Evolutionary conservation across 2,113 vertebrate genomes (phyloP).

Genomic region (Himantopus leucocephalus): DNA sequence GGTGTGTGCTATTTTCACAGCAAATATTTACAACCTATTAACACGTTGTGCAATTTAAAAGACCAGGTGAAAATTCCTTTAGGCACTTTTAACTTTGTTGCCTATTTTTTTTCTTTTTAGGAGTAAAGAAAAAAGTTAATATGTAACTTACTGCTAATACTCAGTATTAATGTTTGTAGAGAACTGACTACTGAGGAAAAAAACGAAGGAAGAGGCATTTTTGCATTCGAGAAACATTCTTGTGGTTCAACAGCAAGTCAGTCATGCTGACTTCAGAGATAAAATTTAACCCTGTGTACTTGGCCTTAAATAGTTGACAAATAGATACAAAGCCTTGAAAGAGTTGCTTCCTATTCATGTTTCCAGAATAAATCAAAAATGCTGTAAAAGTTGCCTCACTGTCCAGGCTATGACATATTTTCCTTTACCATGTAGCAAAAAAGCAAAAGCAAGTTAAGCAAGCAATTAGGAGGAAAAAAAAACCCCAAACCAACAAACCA

Average conservation of each 20-base stretch:
- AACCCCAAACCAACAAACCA: background rate
- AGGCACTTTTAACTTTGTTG: background rate
- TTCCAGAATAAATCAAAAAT: background rate
- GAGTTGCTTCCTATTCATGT: background rate
- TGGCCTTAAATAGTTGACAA: background rate
- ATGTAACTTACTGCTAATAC: background rate
- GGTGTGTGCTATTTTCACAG: background rate
- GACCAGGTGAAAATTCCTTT: background rate
- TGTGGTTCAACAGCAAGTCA: background rate
- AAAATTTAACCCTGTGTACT: background rate
- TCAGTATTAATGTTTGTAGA: background rate
- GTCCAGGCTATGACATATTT: background rate
- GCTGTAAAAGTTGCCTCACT: background rate
- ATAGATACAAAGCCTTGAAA: fast-evolving
- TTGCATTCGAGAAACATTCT: background rate
- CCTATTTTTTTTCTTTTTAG: background rate
- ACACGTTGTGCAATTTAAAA: background rate
- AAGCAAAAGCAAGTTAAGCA: background rate
- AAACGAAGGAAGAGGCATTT: background rate
- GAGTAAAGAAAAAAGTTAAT: background rate
- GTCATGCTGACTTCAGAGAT: background rate
- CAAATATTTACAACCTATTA: background rate
- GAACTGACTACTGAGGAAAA: background rate
- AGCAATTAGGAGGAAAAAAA: background rate
- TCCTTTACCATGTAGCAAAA: background rate